Evolutionary conservation across 1,140 invertebrate species (phyloP).

Genomic region (Drosophila punjabiensis): DNA sequence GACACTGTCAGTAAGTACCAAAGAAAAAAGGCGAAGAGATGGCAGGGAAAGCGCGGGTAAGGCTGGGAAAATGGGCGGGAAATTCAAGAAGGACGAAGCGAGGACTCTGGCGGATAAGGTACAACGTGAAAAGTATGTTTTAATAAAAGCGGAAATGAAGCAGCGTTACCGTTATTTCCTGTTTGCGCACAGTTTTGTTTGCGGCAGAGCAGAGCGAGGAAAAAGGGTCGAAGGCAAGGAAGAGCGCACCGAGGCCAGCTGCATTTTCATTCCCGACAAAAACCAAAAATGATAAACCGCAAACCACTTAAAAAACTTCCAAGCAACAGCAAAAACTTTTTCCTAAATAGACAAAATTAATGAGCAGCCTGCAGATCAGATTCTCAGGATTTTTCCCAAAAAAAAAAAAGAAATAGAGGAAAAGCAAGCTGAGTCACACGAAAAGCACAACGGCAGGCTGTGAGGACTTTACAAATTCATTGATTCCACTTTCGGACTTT

Average conservation of each 20-base stretch:
- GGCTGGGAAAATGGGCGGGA: not conserved
- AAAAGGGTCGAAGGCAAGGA: not conserved
- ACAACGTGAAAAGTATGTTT: conserved; percentile 82
- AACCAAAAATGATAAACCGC: conserved; percentile 70
- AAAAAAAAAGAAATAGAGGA: not conserved
- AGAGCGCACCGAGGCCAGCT: conserved; percentile 44
- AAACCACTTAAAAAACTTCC: conserved; percentile 79
- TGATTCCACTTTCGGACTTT: conserved; percentile 15
- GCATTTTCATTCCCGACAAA: conserved; percentile 62
- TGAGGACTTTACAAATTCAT: conserved; percentile 16
- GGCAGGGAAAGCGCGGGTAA: not conserved
- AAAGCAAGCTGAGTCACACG: conserved; percentile 5
- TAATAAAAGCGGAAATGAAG: conserved; percentile 84
- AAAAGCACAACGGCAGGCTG: not conserved
- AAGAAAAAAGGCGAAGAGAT: not conserved
- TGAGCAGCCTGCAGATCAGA: conserved; percentile 50
- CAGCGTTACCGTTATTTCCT: conserved; percentile 83
- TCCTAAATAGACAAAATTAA: conserved; percentile 79
- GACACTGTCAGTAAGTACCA: conserved; percentile 22
- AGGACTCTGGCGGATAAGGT: conserved; percentile 66
- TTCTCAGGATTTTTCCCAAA: not conserved
- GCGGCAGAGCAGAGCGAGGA: conserved; percentile 23
- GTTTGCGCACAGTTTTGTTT: conserved; percentile 79
- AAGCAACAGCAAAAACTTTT: conserved; percentile 58
- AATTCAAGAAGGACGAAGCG: conserved; percentile 29